Evolutionary conservation across 2,113 vertebrate genomes (phyloP).

Genomic region (Spilogale gracilis): DNA sequence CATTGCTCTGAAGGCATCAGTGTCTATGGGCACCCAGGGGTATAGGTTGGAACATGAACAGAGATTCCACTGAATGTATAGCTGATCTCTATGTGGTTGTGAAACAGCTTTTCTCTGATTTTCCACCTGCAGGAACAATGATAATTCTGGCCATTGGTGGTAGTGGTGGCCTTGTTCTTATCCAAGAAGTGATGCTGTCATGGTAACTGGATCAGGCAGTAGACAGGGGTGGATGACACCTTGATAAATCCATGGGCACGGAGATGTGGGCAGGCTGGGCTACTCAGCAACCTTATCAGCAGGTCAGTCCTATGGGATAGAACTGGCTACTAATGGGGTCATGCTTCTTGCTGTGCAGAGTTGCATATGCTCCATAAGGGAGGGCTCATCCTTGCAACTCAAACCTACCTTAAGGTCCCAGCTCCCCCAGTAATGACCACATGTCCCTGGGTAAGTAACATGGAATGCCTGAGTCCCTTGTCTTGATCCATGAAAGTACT

Average conservation of each 20-base stretch:
- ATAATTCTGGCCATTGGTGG: neutral
- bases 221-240: neutral
- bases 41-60: neutral
- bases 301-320: neutral
- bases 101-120: neutral
- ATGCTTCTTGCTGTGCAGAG: neutral
- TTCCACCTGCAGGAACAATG: neutral
- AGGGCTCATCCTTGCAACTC: neutral
- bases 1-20: neutral
- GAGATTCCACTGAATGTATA: neutral
- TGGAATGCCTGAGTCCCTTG: neutral
- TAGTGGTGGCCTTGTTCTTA: neutral
- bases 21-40: neutral
- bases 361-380: neutral
- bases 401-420: neutral
- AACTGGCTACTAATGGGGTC: accelerated
- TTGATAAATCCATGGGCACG: neutral
- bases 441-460: neutral
- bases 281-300: neutral
- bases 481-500: neutral
- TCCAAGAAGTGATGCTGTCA: neutral
- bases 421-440: too few relatives aligned
- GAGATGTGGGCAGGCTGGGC: accelerated
- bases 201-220: neutral
- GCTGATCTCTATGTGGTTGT: neutral